These are phyloP conservation scores for Diorhabda sublineata DNA, from an alignment of 1,140 invertebrate species.

Conservation along the genomic window DNA sequence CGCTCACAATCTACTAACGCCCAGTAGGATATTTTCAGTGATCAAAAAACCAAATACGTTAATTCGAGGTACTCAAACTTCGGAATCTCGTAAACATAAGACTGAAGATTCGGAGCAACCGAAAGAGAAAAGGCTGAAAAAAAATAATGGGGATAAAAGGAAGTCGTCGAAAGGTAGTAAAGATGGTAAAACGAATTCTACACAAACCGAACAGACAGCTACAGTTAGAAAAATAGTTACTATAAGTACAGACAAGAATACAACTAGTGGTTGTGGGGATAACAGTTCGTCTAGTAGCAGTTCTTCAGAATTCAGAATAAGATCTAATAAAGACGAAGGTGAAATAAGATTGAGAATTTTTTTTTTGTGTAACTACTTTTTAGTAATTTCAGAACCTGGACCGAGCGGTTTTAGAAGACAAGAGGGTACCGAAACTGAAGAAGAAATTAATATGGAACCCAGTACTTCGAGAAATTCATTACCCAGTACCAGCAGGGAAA, in stretches of 20 bases:
- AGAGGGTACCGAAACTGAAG: constrained; percentile 4
- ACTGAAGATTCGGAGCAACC: constrained; percentile 9
- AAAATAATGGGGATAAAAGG: neutral
- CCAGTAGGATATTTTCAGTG: constrained; percentile 35
- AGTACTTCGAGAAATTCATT: neutral
- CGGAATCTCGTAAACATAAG: constrained; percentile 34
- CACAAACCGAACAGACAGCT: neutral
- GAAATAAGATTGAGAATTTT: neutral
- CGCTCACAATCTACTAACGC: constrained; percentile 29
- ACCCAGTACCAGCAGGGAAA: neutral
- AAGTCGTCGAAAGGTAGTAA: neutral
- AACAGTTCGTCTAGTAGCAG: neutral
- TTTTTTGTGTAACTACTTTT: neutral
- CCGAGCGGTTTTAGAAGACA: neutral
- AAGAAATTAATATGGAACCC: constrained; percentile 5
- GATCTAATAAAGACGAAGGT: neutral
- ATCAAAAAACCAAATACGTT: constrained; percentile 29
- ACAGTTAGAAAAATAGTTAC: neutral
- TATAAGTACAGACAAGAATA: neutral
- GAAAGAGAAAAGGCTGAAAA: constrained; percentile 27
- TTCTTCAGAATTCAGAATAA: neutral
- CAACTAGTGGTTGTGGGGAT: neutral
- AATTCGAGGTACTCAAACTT: constrained; percentile 33
- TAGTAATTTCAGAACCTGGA: neutral
- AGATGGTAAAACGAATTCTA: neutral